Conservation (phyloP, 2,888 invertebrate genomes). For the Eucriotettix oculatus region DNA sequence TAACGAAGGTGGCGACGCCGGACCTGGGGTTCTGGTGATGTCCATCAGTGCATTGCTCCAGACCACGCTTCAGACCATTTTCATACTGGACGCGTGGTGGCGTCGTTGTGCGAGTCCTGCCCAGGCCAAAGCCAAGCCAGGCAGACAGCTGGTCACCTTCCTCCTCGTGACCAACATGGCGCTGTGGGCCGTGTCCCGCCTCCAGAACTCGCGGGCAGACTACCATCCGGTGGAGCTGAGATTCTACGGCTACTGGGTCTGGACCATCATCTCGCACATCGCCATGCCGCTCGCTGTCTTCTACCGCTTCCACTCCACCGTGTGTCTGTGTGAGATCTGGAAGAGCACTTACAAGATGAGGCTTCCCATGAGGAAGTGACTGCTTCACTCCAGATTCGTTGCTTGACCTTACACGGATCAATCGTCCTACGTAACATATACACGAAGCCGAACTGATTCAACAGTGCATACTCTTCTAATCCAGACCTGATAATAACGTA, state of each 20-base stretch:
- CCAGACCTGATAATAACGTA: too few species aligned
- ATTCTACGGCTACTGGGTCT: constrained; percentile 85
- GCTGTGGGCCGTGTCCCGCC: constrained; percentile 85
- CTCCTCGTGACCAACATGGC: constrained; percentile 77
- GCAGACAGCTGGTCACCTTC: constrained; percentile 84
- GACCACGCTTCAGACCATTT: constrained; percentile 78
- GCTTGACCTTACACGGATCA: too few species aligned
- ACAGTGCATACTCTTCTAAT: too few species aligned
- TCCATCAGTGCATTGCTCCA: constrained; percentile 73
- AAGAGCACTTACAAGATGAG: constrained; percentile 87
- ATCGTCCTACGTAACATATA: too few species aligned
- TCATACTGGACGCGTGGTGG: constrained; percentile 77
- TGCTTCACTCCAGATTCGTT: too few species aligned
- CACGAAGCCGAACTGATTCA: too few species aligned
- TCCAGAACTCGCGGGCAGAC: constrained; percentile 80
- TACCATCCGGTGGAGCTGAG: constrained; percentile 81
- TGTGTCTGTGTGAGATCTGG: constrained; percentile 92
- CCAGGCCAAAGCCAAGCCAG: constrained; percentile 74
- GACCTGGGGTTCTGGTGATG: constrained; percentile 48
- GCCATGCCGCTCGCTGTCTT: constrained; percentile 85
- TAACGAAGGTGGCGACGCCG: neutral
- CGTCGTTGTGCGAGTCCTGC: constrained; percentile 65
- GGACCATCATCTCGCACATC: constrained; percentile 89
- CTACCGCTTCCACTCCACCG: constrained; percentile 87
- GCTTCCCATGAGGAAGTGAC: constrained; percentile 20